Evolutionary conservation across 2,797 vertebrate genomes (phyloP).

Genomic region (Lates japonicus): DNA sequence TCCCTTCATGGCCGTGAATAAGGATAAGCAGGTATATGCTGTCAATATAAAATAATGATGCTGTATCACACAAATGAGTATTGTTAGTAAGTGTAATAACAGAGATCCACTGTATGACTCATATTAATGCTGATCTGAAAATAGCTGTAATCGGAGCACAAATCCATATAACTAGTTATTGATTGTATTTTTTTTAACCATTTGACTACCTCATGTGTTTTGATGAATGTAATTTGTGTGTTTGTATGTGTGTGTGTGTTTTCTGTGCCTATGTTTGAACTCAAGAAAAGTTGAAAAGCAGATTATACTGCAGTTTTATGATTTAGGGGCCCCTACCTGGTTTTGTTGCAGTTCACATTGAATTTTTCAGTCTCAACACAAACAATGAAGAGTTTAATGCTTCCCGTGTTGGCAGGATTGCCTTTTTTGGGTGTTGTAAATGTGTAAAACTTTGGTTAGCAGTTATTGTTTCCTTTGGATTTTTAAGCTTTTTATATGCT

Average conservation of each 20-base stretch:
- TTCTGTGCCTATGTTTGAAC: slow-evolving; percentile 33
- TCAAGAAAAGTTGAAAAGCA: slow-evolving; percentile 55
- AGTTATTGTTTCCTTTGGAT: slow-evolving; percentile 30
- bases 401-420: slow-evolving; percentile 15
- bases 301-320: slow-evolving; percentile 9
- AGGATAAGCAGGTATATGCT: neutral
- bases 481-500: slow-evolving; percentile 72
- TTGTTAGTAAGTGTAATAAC: slow-evolving; percentile 10
- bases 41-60: slow-evolving; percentile 24
- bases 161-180: slow-evolving; percentile 50
- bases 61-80: slow-evolving; percentile 16
- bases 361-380: slow-evolving; percentile 34
- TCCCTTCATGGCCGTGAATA: neutral
- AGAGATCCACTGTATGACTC: neutral
- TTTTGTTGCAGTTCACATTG: slow-evolving; percentile 43
- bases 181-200: slow-evolving; percentile 68
- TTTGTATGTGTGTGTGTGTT: slow-evolving; percentile 31
- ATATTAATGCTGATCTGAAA: slow-evolving; percentile 39
- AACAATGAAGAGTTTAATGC: slow-evolving; percentile 39
- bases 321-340: slow-evolving; percentile 7
- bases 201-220: slow-evolving; percentile 78
- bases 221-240: slow-evolving; percentile 61
- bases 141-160: slow-evolving; percentile 58
- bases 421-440: slow-evolving; percentile 37
- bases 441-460: slow-evolving; percentile 36